Evolutionary conservation across 2,113 vertebrate genomes (phyloP).

Genomic region (Stictonetta naevosa): DNA sequence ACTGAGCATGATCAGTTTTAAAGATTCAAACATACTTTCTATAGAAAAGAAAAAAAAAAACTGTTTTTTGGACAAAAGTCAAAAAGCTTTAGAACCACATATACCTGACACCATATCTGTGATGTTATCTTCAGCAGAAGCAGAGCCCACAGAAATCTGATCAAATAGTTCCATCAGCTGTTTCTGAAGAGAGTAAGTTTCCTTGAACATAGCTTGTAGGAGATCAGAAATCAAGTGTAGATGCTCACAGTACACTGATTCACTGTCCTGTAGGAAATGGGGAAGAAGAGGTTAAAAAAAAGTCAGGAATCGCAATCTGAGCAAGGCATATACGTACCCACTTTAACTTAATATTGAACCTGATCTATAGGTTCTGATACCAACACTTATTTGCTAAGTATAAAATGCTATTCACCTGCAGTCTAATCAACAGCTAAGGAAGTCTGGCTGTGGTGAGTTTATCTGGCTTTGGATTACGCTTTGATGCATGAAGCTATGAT

Average conservation of each 20-base stretch:
- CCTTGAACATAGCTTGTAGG: slow-evolving; percentile 91
- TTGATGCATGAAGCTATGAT: not conserved
- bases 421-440: not conserved
- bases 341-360: not conserved
- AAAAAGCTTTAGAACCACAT: not conserved
- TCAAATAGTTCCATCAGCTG: slow-evolving; percentile 90
- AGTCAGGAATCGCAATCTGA: not conserved
- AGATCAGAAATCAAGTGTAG: slow-evolving; percentile 92
- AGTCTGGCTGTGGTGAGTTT: not conserved
- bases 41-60: not conserved
- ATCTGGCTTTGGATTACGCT: not conserved
- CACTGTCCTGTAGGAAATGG: slow-evolving; percentile 84
- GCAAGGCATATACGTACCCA: not conserved
- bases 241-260: slow-evolving; percentile 86
- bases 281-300: not conserved
- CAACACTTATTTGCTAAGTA: not conserved
- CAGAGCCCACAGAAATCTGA: slow-evolving; percentile 77
- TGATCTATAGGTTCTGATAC: not conserved
- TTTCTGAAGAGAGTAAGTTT: slow-evolving; percentile 92
- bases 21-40: not conserved
- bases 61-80: not conserved
- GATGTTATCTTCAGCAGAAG: slow-evolving; percentile 76
- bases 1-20: not conserved
- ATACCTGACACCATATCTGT: slow-evolving; percentile 85
- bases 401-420: not conserved